Base-by-base conservation (phyloP, 1,140 invertebrate species). In the Temnothorax longispinosus region DNA sequence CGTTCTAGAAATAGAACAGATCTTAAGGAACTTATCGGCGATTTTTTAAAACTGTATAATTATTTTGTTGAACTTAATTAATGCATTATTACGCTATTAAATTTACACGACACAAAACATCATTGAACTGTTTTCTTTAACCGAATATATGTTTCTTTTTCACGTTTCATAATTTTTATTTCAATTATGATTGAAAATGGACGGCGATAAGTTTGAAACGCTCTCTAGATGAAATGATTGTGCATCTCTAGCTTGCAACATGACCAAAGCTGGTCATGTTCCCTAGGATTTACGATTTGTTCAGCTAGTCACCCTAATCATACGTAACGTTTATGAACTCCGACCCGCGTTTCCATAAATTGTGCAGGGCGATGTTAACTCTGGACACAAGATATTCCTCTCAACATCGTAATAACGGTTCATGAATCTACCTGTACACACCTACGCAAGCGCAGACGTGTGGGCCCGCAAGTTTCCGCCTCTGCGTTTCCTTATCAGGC, bases 401-500 rank as follows among this genome's bases (percentile, higher is more conserved):
- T 84, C 41, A 84, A 76, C 78, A 8, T 74, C 47, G 80, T 72
- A 78, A 82, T 52, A 71, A 85, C 32, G 67, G 58, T 82, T 47
- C 54, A 41, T 74, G 56, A 89, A 85, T 75, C 65, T 88, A 77
- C 74, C 88, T 89, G 80, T 71, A 76, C 44, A 75, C 78, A 85
- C 88, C 87, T 88, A 89, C 87, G 87, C 80, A 13, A 27, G 58
- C 72, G 32, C 52, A 32, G 44, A 56, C 44, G 62, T 77, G 86
- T 87, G 65, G 88, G 88, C 86, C 81, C 85, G 76, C 76, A 62
- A 71, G 72, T 64, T 88, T 69, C 56, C 88, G 81, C 90, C 82
- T 88, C 78, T 71, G 35, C 74, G 18, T 84, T 84, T 11, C 80
- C 69, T 84, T 84, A 84, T 84, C 80, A 60, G 69, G 69, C 32